phyloP scores from a whole-genome alignment of 2,113 vertebrate genomes.

The human region GRCh38 chr9:17836501-17837000 shows the following conservation, averaged over 20 bases:
- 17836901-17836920: background rate
- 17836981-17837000: background rate
- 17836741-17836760: background rate
- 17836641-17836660: background rate
- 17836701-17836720: background rate
- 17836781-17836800: background rate
- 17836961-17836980: background rate
- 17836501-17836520: background rate
- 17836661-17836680: background rate
- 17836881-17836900: background rate
- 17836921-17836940: background rate
- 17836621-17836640: background rate
- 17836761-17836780: background rate
- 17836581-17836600: background rate
- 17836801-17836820: background rate
- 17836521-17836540: background rate
- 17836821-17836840: background rate
- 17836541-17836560: background rate
- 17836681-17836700: background rate
- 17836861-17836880: background rate
- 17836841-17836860: background rate
- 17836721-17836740: background rate
- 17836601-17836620: background rate
- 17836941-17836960: background rate
- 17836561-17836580: background rate